Evolutionary conservation across 2,113 vertebrate genomes (phyloP).

Genomic region (Pteruthius melanotis): DNA sequence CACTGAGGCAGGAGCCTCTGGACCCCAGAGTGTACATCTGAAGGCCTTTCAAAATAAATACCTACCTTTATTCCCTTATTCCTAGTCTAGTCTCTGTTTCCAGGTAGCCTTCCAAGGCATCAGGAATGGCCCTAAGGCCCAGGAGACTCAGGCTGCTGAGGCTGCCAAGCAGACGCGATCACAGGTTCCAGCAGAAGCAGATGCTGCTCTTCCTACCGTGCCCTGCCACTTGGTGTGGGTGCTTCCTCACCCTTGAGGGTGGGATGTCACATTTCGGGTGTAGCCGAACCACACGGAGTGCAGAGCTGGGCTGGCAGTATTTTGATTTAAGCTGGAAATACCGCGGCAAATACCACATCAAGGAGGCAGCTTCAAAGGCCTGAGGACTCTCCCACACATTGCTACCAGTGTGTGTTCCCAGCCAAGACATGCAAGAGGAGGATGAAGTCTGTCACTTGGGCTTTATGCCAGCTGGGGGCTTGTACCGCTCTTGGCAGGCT

Average conservation of each 20-base stretch:
- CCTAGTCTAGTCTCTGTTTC: too few relatives aligned
- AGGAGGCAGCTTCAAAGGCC: background rate
- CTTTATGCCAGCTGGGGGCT: background rate
- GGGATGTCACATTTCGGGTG: background rate
- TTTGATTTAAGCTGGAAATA: background rate
- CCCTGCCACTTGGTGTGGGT: background rate
- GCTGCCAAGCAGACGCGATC: background rate
- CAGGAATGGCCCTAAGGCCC: background rate
- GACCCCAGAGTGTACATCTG: too few relatives aligned
- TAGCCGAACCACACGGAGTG: rapidly evolving
- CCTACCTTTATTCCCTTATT: too few relatives aligned
- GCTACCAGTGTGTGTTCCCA: background rate
- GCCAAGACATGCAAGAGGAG: background rate
- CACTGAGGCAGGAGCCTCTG: too few relatives aligned
- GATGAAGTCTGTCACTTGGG: background rate
- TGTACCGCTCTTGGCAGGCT: background rate
- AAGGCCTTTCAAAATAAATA: too few relatives aligned
- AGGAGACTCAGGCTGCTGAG: background rate
- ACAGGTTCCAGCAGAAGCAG: background rate
- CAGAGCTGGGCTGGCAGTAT: background rate
- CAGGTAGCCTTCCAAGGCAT: too few relatives aligned
- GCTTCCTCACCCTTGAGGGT: background rate
- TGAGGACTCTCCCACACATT: background rate
- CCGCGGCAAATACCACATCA: background rate
- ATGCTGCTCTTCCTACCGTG: rapidly evolving